Evolutionary conservation across 2,888 invertebrate species (phyloP).

Genomic region (Parelbella ahira): DNA sequence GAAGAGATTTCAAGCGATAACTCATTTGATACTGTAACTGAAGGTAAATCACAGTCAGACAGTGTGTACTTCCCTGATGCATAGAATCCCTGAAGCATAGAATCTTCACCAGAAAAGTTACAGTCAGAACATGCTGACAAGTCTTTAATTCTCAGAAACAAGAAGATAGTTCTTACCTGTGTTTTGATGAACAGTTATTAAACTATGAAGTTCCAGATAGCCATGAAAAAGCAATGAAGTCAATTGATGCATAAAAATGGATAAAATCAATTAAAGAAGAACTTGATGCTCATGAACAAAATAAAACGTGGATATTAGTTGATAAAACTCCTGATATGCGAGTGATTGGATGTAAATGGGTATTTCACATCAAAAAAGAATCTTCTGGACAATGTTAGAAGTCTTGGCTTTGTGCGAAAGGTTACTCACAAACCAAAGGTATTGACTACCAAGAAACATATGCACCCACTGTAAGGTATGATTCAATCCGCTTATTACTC

Average conservation of each 20-base stretch:
- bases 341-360: conserved; percentile 31
- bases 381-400: conserved; percentile 31
- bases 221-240: conserved; percentile 25
- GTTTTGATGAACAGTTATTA: too few relatives aligned
- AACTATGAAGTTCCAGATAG: conserved; percentile 21
- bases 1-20: too few relatives aligned
- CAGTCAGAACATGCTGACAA: too few relatives aligned
- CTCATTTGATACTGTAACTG: too few relatives aligned
- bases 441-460: conserved; percentile 29
- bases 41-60: too few relatives aligned
- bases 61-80: too few relatives aligned
- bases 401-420: conserved; percentile 34
- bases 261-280: conserved; percentile 24
- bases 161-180: too few relatives aligned
- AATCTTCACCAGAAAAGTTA: too few relatives aligned
- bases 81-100: too few relatives aligned
- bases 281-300: conserved; percentile 22
- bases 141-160: too few relatives aligned
- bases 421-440: conserved; percentile 25
- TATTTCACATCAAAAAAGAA: conserved; percentile 31
- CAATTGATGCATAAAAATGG: conserved; percentile 24
- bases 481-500: conserved; percentile 28
- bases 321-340: conserved; percentile 26
- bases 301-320: conserved; percentile 27
- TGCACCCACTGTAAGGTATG: conserved; percentile 32